Evolutionary conservation across 1,140 invertebrate genomes (phyloP).

Genomic region (Eurosta solidaginis): DNA sequence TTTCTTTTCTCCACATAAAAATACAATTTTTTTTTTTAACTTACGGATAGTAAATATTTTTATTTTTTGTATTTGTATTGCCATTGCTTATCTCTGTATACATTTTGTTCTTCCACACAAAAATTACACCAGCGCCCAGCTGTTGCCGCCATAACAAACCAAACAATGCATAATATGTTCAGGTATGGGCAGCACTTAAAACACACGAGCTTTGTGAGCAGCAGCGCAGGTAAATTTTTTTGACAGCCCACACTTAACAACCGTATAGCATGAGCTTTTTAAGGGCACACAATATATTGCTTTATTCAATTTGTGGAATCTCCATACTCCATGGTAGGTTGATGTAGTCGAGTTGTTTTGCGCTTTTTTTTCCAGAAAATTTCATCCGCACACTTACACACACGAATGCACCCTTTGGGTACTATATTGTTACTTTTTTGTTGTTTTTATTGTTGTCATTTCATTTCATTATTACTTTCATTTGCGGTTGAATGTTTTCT

Average conservation of each 20-base stretch:
- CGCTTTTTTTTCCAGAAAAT: background rate
- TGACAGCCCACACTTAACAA: background rate
- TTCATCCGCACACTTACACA: background rate
- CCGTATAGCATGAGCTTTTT: too few relatives aligned
- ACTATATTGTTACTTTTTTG: background rate
- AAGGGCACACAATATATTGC: slow-evolving; percentile 1
- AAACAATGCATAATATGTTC: too few relatives aligned
- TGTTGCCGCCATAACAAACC: background rate
- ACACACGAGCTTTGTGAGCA: background rate
- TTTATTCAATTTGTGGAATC: background rate
- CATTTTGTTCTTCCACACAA: too few relatives aligned
- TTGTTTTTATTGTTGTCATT: background rate
- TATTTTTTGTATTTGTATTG: too few relatives aligned
- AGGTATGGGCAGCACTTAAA: background rate
- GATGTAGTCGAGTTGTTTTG: background rate
- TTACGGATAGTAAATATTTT: too few relatives aligned
- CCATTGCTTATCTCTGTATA: too few relatives aligned
- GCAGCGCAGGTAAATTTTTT: background rate
- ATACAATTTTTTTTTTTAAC: too few relatives aligned
- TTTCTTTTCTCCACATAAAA: too few relatives aligned
- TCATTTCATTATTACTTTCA: too few relatives aligned
- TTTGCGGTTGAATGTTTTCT: background rate
- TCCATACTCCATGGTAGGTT: too few relatives aligned
- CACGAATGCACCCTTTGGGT: background rate
- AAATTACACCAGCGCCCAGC: too few relatives aligned